These are phyloP conservation scores for Drosophila parthenogenetica DNA, from an alignment of 2,888 invertebrate species.

Conservation along the genomic window DNA sequence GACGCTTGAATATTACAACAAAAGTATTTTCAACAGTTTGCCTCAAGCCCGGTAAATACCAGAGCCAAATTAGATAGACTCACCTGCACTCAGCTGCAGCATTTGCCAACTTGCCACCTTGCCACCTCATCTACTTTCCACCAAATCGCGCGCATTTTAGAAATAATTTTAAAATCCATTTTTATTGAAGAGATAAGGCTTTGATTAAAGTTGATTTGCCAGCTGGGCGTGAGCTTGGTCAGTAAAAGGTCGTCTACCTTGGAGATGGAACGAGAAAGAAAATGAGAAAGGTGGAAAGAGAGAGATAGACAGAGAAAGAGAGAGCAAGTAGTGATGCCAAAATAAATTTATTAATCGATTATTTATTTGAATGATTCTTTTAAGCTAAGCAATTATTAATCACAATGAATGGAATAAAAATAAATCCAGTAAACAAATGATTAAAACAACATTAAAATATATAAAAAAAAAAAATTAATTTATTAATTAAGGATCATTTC, in stretches of 20 bases:
- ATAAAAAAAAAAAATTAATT: too few relatives aligned
- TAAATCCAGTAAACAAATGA: too few relatives aligned
- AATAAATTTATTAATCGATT: too few relatives aligned
- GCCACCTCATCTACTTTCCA: constrained; percentile 5
- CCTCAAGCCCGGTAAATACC: constrained; percentile 59
- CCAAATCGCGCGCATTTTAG: background rate
- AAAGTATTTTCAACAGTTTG: constrained; percentile 67
- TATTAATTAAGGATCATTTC: too few relatives aligned
- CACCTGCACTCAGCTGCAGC: constrained; percentile 35
- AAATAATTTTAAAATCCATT: constrained; percentile 58
- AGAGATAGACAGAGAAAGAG: background rate
- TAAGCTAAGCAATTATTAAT: too few relatives aligned
- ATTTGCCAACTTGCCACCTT: constrained; percentile 8
- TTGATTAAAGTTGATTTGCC: constrained; percentile 7
- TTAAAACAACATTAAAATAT: too few relatives aligned
- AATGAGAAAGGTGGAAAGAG: background rate
- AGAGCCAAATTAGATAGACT: constrained; percentile 41
- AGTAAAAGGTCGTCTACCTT: background rate
- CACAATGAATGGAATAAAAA: too few relatives aligned
- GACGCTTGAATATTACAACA: constrained; percentile 52
- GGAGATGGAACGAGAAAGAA: background rate
- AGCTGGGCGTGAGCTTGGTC: background rate
- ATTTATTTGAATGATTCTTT: too few relatives aligned
- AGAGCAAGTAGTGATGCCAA: too few relatives aligned
- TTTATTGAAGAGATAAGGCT: constrained; percentile 30